A percentile compares a stretch with the other conserved stretches of the same genome.
Conservation (phyloP, 2,113 vertebrate species). For the Condylura cristata region DNA sequence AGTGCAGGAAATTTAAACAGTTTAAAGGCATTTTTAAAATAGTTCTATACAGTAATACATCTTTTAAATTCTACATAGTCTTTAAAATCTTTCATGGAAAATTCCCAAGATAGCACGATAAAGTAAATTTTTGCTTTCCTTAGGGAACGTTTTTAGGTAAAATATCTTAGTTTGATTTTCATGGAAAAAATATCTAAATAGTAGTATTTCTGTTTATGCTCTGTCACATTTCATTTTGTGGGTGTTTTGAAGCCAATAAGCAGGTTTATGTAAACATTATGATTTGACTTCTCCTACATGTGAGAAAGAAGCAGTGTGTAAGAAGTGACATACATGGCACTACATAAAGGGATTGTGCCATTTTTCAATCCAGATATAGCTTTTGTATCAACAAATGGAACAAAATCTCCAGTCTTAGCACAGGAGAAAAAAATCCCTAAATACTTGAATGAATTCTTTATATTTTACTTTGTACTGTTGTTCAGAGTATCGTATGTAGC, state of each 20-base stretch:
- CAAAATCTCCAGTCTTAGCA: slow-evolving; percentile 33
- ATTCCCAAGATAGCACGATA: slow-evolving; percentile 39
- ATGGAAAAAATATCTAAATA: slow-evolving; percentile 76
- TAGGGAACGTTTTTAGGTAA: slow-evolving; percentile 53
- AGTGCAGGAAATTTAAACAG: slow-evolving; percentile 39
- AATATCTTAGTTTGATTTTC: slow-evolving; percentile 47
- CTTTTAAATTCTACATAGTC: slow-evolving; percentile 30
- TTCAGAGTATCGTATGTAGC: not conserved
- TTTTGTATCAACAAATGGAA: slow-evolving; percentile 60
- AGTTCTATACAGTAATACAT: slow-evolving; percentile 5
- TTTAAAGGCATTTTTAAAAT: slow-evolving; percentile 49
- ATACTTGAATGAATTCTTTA: slow-evolving; percentile 18
- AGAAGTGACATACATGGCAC: slow-evolving; percentile 75
- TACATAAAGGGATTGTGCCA: slow-evolving; percentile 11
- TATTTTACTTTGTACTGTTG: not conserved
- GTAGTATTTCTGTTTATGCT: slow-evolving; percentile 77
- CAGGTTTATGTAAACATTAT: slow-evolving; percentile 84
- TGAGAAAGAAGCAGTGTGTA: slow-evolving; percentile 82
- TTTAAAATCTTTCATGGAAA: slow-evolving; percentile 62
- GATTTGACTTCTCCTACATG: slow-evolving; percentile 72
- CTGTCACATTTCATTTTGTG: slow-evolving; percentile 81
- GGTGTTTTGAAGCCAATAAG: slow-evolving; percentile 74
- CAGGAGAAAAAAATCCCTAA: not conserved
- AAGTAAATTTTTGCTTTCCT: slow-evolving; percentile 16
- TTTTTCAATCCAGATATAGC: slow-evolving; percentile 51